Conservation (phyloP, 2,113 vertebrate species). For the Athene cunicularia region DNA sequence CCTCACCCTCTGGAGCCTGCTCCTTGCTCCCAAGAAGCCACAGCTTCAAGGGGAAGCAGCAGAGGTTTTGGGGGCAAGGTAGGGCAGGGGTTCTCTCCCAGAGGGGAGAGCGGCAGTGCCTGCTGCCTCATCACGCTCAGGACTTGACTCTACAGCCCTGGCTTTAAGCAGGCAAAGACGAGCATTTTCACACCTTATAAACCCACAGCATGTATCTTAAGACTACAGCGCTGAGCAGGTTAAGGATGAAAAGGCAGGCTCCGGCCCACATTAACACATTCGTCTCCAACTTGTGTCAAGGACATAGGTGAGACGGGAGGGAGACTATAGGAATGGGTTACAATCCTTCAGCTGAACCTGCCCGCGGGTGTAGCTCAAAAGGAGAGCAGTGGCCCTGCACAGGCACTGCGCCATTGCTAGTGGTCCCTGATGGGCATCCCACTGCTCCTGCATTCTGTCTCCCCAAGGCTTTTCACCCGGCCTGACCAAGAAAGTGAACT, state of each 20-base stretch:
- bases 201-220: accelerated
- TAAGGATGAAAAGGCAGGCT: neutral
- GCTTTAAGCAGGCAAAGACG: neutral
- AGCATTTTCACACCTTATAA: neutral
- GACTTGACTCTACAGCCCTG: too few species aligned
- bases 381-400: neutral
- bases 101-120: neutral
- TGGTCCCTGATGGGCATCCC: neutral
- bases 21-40: accelerated
- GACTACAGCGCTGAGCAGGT: accelerated
- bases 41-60: neutral
- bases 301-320: neutral
- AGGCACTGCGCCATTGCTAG: accelerated
- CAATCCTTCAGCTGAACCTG: neutral
- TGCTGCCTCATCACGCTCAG: neutral
- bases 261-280: neutral
- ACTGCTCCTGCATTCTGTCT: neutral
- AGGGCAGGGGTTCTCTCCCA: neutral
- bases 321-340: neutral
- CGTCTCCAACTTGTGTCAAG: too few species aligned
- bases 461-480: accelerated
- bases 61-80: neutral
- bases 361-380: accelerated
- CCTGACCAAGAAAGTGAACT: neutral
- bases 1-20: neutral